Evolutionary conservation across 2,888 invertebrate genomes (phyloP).

Genomic region (Vesta saturnalis): DNA sequence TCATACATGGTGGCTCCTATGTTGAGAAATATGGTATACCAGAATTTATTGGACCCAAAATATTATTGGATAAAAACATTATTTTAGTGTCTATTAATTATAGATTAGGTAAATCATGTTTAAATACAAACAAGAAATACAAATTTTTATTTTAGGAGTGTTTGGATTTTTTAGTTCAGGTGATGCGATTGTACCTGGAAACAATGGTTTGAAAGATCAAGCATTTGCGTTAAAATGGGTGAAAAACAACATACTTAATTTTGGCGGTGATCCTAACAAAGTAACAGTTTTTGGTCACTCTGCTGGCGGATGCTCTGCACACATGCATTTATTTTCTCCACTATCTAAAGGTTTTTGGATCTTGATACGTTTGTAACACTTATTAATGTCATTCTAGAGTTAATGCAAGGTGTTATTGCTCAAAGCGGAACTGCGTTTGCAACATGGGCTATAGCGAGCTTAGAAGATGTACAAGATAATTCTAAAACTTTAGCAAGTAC

Average conservation of each 20-base stretch:
- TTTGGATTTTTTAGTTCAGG: conserved; percentile 51
- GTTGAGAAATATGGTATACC: conserved; percentile 75
- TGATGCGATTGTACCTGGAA: conserved; percentile 57
- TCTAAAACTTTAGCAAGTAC: conserved; percentile 70
- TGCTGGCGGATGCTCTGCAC: conserved; percentile 59
- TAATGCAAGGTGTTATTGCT: conserved; percentile 69
- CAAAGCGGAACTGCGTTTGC: conserved; percentile 57
- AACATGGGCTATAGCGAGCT: conserved; percentile 53
- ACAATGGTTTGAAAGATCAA: conserved; percentile 45
- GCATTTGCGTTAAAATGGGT: conserved; percentile 57
- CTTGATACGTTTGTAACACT: too few relatives aligned
- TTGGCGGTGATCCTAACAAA: conserved; percentile 53
- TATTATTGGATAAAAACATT: conserved; percentile 74
- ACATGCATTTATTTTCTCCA: conserved; percentile 59
- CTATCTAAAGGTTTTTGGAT: conserved; percentile 51
- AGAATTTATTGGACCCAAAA: conserved; percentile 75
- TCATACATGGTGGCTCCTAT: conserved; percentile 79
- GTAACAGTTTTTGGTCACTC: conserved; percentile 59
- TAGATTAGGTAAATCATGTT: conserved; percentile 66
- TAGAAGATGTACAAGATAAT: conserved; percentile 68
- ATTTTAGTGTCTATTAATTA: conserved; percentile 76
- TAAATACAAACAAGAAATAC: neutral
- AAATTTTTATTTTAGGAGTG: conserved; percentile 49
- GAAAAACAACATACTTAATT: conserved; percentile 42
- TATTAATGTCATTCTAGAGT: conserved; percentile 7